Evolutionary conservation across 1,140 invertebrate species (phyloP).

Genomic region (Meteorus sp.): DNA sequence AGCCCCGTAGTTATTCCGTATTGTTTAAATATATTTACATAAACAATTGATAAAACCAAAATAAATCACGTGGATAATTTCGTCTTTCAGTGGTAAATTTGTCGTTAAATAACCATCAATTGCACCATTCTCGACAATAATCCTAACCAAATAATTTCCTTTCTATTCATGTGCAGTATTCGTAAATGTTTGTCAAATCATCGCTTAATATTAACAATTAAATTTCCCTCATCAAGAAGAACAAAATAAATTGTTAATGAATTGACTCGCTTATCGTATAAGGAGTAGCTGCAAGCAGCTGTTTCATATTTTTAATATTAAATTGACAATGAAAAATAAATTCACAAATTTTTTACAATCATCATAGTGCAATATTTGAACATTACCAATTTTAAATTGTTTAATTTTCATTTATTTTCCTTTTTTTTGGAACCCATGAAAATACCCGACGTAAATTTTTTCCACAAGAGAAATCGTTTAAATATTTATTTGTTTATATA

Average conservation of each 20-base stretch:
- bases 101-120: not conserved
- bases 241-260: constrained; percentile 42
- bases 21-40: too few relatives aligned
- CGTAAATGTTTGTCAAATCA: constrained; percentile 16
- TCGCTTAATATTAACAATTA: not conserved
- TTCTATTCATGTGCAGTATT: not conserved
- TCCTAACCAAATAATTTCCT: not conserved
- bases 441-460: too few relatives aligned
- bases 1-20: too few relatives aligned
- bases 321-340: constrained; percentile 46
- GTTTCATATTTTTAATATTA: constrained; percentile 45
- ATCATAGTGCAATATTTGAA: too few relatives aligned
- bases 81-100: too few relatives aligned
- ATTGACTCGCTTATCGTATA: constrained; percentile 59
- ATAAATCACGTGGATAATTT: too few relatives aligned
- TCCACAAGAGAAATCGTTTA: too few relatives aligned
- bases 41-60: not conserved
- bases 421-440: too few relatives aligned
- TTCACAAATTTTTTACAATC: too few relatives aligned
- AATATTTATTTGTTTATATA: too few relatives aligned
- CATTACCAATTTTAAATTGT: too few relatives aligned
- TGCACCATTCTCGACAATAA: not conserved
- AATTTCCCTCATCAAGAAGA: not conserved
- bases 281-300: constrained; percentile 49
- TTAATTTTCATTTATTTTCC: too few relatives aligned